A percentile compares a stretch with the other conserved stretches of the same genome.
These are phyloP conservation scores for Pyrochroa serraticornis DNA, from an alignment of 2,888 invertebrate genomes.

Conservation along the genomic window DNA sequence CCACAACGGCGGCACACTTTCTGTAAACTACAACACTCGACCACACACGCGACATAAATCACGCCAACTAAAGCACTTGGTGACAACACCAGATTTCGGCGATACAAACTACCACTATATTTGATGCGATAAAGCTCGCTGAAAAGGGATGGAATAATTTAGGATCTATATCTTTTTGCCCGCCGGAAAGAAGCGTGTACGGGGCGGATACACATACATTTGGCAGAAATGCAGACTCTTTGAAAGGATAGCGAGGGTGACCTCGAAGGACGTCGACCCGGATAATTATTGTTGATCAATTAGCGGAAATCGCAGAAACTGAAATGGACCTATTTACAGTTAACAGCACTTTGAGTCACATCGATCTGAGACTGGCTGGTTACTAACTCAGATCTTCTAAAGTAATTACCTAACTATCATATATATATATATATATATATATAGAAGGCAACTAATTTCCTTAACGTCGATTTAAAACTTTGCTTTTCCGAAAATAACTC, in stretches of 20 bases:
- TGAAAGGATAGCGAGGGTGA: neutral
- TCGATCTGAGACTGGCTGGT: no score
- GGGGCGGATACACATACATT: slow-evolving; percentile 10
- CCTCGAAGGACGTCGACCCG: neutral
- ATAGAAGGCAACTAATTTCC: no score
- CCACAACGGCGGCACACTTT: slow-evolving; percentile 35
- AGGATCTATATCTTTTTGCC: slow-evolving; percentile 21
- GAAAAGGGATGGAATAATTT: slow-evolving; percentile 27
- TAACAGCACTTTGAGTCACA: no score
- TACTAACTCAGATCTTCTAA: no score
- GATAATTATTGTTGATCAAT: no score
- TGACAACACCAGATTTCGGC: slow-evolving; percentile 52
- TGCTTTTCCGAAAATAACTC: no score
- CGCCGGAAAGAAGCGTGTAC: slow-evolving; percentile 6
- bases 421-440: no score
- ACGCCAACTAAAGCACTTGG: slow-evolving; percentile 49
- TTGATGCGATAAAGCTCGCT: slow-evolving; percentile 31
- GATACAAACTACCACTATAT: slow-evolving; percentile 51
- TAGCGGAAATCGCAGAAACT: no score
- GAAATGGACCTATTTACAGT: no score
- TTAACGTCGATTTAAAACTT: no score
- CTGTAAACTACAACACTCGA: slow-evolving; percentile 50
- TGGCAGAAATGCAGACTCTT: neutral
- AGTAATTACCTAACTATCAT: no score
- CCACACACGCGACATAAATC: slow-evolving; percentile 51